Evolutionary conservation across 2,797 vertebrate species (phyloP), one percentile per base, ranked within the genome.

Genomic region (Remorina albescens): DNA sequence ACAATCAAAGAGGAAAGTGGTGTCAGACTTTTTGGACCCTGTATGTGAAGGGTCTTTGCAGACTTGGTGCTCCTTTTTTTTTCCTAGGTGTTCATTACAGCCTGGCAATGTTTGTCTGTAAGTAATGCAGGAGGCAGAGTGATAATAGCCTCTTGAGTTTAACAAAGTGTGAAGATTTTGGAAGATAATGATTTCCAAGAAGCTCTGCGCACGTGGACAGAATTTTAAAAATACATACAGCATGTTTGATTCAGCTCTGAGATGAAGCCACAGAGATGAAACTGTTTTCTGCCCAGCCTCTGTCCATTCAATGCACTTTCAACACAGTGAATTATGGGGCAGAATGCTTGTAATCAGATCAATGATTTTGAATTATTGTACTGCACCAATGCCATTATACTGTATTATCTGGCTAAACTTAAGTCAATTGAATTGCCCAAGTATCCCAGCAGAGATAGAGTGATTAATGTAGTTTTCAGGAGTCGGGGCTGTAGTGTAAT

Each of bases 381-480:
- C 79, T 56, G 42, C 81, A 83, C 57, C 42, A 61, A 74, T 82
- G 78, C 58, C 83, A 86, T 91, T 83, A 88, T 67, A 71, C 23
- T 36, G 34, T 72, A 89, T 87, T 83, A 89, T 83, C 59, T 42
- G 54, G 77, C 74, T 78, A 78, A 91, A 89, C 55, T 76, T 70
- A 71, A 83, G 82, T 80, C 85, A 86, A 81, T 83, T 87, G 88
- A 88, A 85, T 82, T 87, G 74, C 81, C 69, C 58, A 28, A 76
- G 74, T 74, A 87, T 84, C 82, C 70, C 66, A 67, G 79, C 74
- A 47, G 70, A 86, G 86, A 87, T 88, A 91, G 54, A 59, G 67
- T 93, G 90, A 93, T 92, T 91, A 81, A 91, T 90, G 83, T 53
- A 41, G 71, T 87, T 85, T 89, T 85, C 76, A 61, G 75, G 73